Percentiles rank a stretch among this genome's conserved stretches.
These are phyloP conservation scores for Lacerta agilis DNA, from an alignment of 2,797 vertebrate species.

Conservation along the genomic window DNA sequence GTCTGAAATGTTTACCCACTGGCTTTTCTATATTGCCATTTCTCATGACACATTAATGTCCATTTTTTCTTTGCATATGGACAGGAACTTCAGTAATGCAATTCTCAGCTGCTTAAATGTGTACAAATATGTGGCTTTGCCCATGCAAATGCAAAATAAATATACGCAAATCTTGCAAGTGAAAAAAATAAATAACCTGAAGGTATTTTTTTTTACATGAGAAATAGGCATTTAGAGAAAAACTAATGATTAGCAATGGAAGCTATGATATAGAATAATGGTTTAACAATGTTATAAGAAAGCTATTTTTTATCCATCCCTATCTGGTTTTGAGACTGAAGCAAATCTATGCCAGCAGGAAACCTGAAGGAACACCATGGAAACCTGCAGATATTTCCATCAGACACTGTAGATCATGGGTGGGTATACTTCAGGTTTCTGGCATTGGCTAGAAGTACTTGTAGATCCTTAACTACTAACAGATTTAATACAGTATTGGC, in stretches of 20 bases:
- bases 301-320: background rate
- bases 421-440: background rate
- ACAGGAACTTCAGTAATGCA: no score
- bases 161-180: background rate
- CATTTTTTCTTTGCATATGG: no score
- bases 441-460: no score
- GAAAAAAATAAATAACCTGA: no score
- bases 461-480: no score
- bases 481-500: no score
- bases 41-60: no score
- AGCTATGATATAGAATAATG: background rate
- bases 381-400: background rate
- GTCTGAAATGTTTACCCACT: no score
- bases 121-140: background rate
- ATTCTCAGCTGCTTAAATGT: background rate
- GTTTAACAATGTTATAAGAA: background rate
- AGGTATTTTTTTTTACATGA: no score
- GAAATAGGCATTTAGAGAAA: background rate
- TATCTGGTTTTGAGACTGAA: background rate
- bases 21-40: no score
- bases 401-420: background rate
- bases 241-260: background rate
- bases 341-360: background rate
- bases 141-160: background rate
- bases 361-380: background rate